A percentile compares a stretch with the other conserved stretches of the same genome.
Conservation (phyloP, 2,888 invertebrate species). For the Drosophila prolongata region DNA sequence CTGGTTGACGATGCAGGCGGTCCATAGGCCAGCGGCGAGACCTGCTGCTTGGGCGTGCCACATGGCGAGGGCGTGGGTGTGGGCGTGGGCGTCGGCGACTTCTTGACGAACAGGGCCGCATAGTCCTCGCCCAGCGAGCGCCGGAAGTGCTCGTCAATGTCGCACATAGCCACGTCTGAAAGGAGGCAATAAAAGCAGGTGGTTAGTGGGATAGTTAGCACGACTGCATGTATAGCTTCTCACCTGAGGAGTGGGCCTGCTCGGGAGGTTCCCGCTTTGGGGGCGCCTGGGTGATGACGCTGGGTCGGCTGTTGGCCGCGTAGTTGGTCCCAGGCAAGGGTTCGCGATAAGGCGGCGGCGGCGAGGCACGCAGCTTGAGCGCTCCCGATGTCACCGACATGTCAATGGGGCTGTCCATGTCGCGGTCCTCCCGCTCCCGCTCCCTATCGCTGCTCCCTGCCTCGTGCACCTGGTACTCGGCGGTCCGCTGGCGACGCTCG, state of each 20-base stretch:
- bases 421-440: constrained; percentile 50
- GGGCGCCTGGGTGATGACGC: constrained; percentile 88
- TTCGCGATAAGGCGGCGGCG: constrained; percentile 84
- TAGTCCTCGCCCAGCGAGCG: constrained; percentile 94
- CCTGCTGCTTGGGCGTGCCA: constrained; percentile 62
- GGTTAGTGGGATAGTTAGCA: background rate
- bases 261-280: constrained; percentile 82
- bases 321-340: constrained; percentile 82
- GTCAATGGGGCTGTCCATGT: constrained; percentile 83
- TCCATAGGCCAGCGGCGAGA: constrained; percentile 64
- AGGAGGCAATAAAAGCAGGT: background rate
- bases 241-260: constrained; percentile 68
- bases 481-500: constrained; percentile 87
- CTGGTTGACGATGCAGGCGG: constrained; percentile 35
- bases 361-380: constrained; percentile 79
- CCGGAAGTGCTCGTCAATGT: constrained; percentile 98
- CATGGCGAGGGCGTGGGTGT: constrained; percentile 75
- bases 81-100: constrained; percentile 72
- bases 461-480: constrained; percentile 79
- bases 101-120: constrained; percentile 88
- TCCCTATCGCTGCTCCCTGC: constrained; percentile 42
- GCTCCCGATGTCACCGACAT: constrained; percentile 83
- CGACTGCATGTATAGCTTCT: constrained; percentile 14
- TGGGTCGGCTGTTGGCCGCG: constrained; percentile 85
- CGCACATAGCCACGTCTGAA: constrained; percentile 91